Conservation (phyloP, 2,113 vertebrate genomes). For the Rattus norvegicus region GRCr8 NC_086033.1:86320501-86321000, state of each 20-base stretch:
- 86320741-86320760: neutral
- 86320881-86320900: neutral
- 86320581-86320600: neutral
- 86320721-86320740: neutral
- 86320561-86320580: neutral
- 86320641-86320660: neutral
- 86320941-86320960: neutral
- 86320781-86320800: neutral
- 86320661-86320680: neutral
- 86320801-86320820: neutral
- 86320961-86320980: constrained; percentile 32
- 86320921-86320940: constrained; percentile 20
- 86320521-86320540: neutral
- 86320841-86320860: neutral
- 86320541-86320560: neutral
- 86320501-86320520: neutral
- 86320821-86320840: constrained; percentile 1
- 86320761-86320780: neutral
- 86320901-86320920: constrained; percentile 26
- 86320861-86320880: neutral
- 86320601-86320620: neutral
- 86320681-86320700: neutral
- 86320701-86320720: constrained; percentile 4
- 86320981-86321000: constrained; percentile 29
- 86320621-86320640: neutral